These are phyloP conservation scores for Temnothorax curvispinosus DNA, from an alignment of 1,140 invertebrate genomes.

Conservation along the genomic window DNA sequence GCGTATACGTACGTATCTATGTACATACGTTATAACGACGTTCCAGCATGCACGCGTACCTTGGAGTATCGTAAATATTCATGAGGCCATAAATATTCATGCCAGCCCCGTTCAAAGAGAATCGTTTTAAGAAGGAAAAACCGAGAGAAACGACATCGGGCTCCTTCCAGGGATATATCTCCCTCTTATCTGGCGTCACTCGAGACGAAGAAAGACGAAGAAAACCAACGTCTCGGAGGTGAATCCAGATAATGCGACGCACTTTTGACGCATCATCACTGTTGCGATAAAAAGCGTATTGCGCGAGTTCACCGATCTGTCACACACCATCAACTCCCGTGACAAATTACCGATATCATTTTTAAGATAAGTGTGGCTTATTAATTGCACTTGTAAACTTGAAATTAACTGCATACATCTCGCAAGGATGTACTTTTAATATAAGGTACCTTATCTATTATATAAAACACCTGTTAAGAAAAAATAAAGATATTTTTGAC, in stretches of 20 bases:
- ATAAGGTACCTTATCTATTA: not conserved
- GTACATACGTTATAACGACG: constrained; percentile 55
- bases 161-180: constrained; percentile 72
- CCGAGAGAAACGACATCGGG: constrained; percentile 71
- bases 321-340: not conserved
- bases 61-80: constrained; percentile 79
- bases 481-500: no score
- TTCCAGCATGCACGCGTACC: constrained; percentile 67
- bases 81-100: constrained; percentile 79
- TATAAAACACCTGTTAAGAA: not conserved
- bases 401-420: not conserved
- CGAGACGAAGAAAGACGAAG: constrained; percentile 3
- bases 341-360: not conserved
- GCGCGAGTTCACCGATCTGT: not conserved
- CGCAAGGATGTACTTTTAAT: not conserved
- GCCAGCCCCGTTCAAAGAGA: constrained; percentile 70
- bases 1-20: constrained; percentile 37
- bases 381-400: not conserved
- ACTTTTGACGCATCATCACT: constrained; percentile 33
- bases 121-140: constrained; percentile 76
- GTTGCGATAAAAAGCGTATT: constrained; percentile 8
- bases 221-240: constrained; percentile 34
- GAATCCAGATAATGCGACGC: not conserved
- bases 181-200: constrained; percentile 55
- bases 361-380: not conserved